phyloP scores from a whole-genome alignment of 2,113 vertebrate species.

The Miniopterus natalensis region DNA sequence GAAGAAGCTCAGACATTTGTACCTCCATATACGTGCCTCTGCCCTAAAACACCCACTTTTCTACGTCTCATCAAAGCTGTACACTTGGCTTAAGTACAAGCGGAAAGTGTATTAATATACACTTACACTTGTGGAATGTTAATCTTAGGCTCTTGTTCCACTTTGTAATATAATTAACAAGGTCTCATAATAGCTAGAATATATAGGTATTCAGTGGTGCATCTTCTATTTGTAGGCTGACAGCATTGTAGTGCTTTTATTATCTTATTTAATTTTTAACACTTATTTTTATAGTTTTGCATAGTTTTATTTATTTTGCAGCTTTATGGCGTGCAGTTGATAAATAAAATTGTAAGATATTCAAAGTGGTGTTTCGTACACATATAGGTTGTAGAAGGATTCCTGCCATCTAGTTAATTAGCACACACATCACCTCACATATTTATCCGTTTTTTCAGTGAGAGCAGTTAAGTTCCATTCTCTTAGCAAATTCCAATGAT shows the following conservation, averaged over 20 bases:
- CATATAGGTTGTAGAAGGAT: not conserved
- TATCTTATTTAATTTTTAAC: not conserved
- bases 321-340: not conserved
- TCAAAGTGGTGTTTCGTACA: constrained; percentile 11
- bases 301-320: not conserved
- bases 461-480: not conserved
- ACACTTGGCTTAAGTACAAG: not conserved
- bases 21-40: not conserved
- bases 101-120: not conserved
- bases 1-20: not conserved
- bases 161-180: not conserved
- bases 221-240: not conserved
- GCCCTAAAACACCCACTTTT: not conserved
- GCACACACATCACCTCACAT: not conserved
- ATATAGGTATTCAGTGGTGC: not conserved
- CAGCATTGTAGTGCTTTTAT: not conserved
- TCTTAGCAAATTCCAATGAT: not conserved
- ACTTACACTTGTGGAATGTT: not conserved
- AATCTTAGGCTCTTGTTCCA: not conserved
- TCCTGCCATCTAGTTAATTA: not conserved
- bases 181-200: not conserved
- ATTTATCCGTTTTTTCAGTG: not conserved
- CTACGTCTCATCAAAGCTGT: not conserved
- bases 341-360: not conserved
- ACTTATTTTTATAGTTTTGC: not conserved